Base-by-base conservation (phyloP, 1,140 invertebrate genomes). In the Bicyclus anynana region DNA sequence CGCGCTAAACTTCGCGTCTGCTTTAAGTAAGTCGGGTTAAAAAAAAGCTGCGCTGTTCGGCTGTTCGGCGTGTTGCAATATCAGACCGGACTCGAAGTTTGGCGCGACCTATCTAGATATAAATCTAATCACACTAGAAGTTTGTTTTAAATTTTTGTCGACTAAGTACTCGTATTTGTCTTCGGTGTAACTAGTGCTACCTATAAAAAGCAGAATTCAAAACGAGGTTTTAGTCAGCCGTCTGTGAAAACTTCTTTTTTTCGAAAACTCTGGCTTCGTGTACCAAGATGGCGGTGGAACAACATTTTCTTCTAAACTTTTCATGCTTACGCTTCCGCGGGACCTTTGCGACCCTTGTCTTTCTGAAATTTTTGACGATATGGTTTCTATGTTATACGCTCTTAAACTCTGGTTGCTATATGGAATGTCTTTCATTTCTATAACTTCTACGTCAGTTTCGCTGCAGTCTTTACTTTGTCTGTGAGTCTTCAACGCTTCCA, bases 391-490 rank as follows among this genome's bases (percentile, higher is more conserved):
- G 12, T 52, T 33, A 33, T 57, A 52, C 4, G 65, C 58, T 20
- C 12, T 50, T 38, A n/a, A 27, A n/a, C 26, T 55, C 12, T 52
- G 40, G n/a, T 59, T 69, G 33, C 65, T 65, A 69, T 77, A 83
- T 49, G 86, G 85, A 57, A 90, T 85, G 61, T 89, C 83, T 63
- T 80, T 86, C 89, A 90, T 90, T 67, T 89, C 83, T 16, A 90
- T 67, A 0, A 87, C 67, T 68, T 90, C 86, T 4, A 89, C 85
- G 16, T 87, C 87, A 7, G 84, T 82, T 12, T 89, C 85, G 58
- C 83, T 88, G 3, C 82, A 59, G 52, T 89, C 84, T 54, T 74
- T 84, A 58, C 86, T 87, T 2, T 74, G 59, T 53, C 77, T 72
- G 18, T 79, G 77, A n/a, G 62, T 50, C 55, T 70, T 81, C 6